These are phyloP conservation scores for Azemiops feae DNA, from an alignment of 2,113 vertebrate genomes.

Conservation along the genomic window DNA sequence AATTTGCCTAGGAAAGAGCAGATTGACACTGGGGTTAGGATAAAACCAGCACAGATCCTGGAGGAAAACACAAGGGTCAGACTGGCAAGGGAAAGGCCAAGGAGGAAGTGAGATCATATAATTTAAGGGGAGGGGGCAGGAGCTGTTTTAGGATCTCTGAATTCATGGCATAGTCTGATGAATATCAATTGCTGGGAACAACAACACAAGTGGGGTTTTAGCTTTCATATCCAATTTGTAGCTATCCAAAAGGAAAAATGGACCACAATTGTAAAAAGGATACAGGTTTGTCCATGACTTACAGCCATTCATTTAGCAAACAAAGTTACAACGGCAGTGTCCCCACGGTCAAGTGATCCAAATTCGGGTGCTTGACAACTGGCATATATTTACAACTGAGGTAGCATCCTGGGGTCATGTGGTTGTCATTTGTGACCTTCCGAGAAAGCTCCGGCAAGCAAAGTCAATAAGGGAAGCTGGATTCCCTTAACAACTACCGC, in stretches of 20 bases:
- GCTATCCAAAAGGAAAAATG: neutral
- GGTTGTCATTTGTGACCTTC: too few species aligned
- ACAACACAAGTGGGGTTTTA: neutral
- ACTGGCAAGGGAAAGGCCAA: neutral
- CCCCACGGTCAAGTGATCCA: too few species aligned
- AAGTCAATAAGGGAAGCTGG: too few species aligned
- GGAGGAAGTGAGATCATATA: neutral
- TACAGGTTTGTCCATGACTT: neutral
- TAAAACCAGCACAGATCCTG: neutral
- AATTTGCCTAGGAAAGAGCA: conserved; percentile 77
- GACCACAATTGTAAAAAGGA: neutral
- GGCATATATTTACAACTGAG: too few species aligned
- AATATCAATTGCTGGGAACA: neutral
- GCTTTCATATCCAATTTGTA: neutral
- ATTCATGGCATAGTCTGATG: neutral
- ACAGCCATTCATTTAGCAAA: neutral
- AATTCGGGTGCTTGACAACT: too few species aligned
- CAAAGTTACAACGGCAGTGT: neutral
- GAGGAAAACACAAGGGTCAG: neutral
- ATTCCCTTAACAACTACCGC: too few species aligned
- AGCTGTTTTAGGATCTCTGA: neutral
- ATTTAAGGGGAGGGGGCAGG: neutral
- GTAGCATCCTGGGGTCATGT: too few species aligned
- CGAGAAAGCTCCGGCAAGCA: too few species aligned
- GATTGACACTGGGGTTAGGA: neutral